These are phyloP conservation scores for Muricea muricata DNA, from an alignment of 92 coral and sea anemone species.

Conservation along the genomic window DNA sequence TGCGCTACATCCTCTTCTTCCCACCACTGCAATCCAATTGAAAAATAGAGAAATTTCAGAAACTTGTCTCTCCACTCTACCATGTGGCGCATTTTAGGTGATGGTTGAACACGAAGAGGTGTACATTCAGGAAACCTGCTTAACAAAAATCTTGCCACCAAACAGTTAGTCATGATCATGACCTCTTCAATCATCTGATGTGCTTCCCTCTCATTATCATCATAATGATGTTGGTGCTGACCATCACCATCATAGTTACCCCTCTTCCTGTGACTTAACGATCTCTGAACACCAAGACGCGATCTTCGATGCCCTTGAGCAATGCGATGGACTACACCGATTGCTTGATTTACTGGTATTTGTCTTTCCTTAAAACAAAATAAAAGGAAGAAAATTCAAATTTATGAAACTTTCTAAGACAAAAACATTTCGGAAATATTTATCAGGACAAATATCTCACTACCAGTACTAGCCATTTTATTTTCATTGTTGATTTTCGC, in stretches of 20 bases:
- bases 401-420: too few relatives aligned
- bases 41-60: slow-evolving; percentile 57
- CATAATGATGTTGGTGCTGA: too few relatives aligned
- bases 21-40: slow-evolving; percentile 42
- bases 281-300: slow-evolving; percentile 69
- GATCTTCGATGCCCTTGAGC: too few relatives aligned
- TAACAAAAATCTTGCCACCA: slow-evolving; percentile 44
- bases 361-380: slow-evolving; percentile 3
- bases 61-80: slow-evolving; percentile 73
- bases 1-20: neutral
- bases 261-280: slow-evolving; percentile 68
- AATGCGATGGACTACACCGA: slow-evolving; percentile 56
- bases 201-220: slow-evolving; percentile 61
- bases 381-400: neutral
- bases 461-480: too few relatives aligned
- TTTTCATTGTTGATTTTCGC: too few relatives aligned
- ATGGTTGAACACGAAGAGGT: slow-evolving; percentile 75
- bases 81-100: slow-evolving; percentile 79
- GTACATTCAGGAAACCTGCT: slow-evolving; percentile 46
- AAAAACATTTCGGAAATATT: too few relatives aligned
- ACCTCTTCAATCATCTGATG: slow-evolving; percentile 91
- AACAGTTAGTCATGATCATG: slow-evolving; percentile 85
- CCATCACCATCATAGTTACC: slow-evolving; percentile 18
- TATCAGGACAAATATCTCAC: neutral
- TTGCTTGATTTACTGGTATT: slow-evolving; percentile 19